Evolutionary conservation across 2,888 invertebrate genomes (phyloP).

Genomic region (Serrognathus titanus): DNA sequence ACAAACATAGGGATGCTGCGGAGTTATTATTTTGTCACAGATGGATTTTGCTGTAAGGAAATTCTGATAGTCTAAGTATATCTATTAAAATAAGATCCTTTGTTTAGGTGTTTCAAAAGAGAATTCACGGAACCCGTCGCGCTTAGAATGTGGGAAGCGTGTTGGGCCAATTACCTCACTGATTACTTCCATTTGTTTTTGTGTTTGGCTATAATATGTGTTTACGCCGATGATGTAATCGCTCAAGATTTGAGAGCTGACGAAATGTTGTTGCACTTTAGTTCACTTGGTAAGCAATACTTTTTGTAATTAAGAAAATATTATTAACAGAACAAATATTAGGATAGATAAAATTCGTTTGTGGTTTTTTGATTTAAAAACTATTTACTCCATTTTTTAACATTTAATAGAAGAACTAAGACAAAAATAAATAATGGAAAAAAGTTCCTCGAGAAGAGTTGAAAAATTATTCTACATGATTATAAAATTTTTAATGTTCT

Average conservation of each 20-base stretch:
- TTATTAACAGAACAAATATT: no score
- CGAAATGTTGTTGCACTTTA: constrained; percentile 92
- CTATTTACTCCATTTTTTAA: no score
- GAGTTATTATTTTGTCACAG: constrained; percentile 91
- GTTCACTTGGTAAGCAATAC: constrained; percentile 66
- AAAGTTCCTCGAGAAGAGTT: no score
- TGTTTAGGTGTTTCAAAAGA: constrained; percentile 77
- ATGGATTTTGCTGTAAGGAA: constrained; percentile 83
- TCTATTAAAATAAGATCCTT: neutral
- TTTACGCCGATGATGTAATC: constrained; percentile 90
- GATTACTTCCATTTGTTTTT: constrained; percentile 95
- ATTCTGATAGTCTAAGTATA: constrained; percentile 4
- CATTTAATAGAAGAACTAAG: no score
- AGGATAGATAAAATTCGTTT: no score
- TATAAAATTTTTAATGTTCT: no score
- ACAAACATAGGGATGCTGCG: constrained; percentile 80
- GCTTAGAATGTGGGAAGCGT: constrained; percentile 92
- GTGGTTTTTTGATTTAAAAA: no score
- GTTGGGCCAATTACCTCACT: constrained; percentile 95
- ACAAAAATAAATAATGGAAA: no score
- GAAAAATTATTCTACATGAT: no score
- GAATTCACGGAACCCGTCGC: constrained; percentile 89
- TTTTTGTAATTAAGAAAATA: neutral
- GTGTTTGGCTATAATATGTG: constrained; percentile 87
- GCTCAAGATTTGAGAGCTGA: constrained; percentile 89